Base-by-base conservation (phyloP, 1,140 invertebrate genomes). In the Sitobion miscanthi region DNA sequence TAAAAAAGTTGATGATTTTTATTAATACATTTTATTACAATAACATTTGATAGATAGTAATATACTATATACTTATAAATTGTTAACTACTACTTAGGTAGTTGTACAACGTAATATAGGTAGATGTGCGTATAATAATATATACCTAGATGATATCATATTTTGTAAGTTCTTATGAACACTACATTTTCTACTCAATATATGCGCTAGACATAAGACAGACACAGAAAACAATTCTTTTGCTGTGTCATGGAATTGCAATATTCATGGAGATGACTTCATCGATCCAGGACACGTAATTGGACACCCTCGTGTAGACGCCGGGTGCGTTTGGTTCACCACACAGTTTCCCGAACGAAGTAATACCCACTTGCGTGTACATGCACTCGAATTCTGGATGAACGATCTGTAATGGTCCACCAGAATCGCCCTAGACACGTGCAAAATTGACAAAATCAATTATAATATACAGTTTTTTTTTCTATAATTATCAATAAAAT, bases 261-360 rank as follows among this genome's bases (percentile, higher is more conserved):
- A 77, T n/a, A 77, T n/a, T 77, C 62, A 77, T n/a, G 14, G n/a
- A 77, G 62, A 87, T 38, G 38, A 94, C 94, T 25, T 93, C 94
- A 94, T 96, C 96, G 93, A 97, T 96, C 96, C 96, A 97, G 17
- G 95, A 94, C 0, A 96, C 38, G 94, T 96, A 97, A 88, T 96
- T 83, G 20, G 95, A 95, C 6, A 97, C 96, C 93, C 95, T 95
- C 25, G 96, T 96, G 94, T 96, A 97, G 23, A 97, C 94, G 8
- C 95, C 96, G 21, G 96, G 96, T 87, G 94, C 93, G 35, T 94
- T 94, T 1, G 94, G 94, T 52, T 96, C 94, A 62, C 94, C 95
- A 86, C 96, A 96, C 2, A 94, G 23, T 93, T 94, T 94, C 86
- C 96, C 96, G 62, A 96, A 94, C 35, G 96, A 96, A 6, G 96